Evolutionary conservation across 92 coral and sea anemone species (phyloP), one percentile per base, ranked within the genome.

Genomic region (Hydrozoanthus gracilis): DNA sequence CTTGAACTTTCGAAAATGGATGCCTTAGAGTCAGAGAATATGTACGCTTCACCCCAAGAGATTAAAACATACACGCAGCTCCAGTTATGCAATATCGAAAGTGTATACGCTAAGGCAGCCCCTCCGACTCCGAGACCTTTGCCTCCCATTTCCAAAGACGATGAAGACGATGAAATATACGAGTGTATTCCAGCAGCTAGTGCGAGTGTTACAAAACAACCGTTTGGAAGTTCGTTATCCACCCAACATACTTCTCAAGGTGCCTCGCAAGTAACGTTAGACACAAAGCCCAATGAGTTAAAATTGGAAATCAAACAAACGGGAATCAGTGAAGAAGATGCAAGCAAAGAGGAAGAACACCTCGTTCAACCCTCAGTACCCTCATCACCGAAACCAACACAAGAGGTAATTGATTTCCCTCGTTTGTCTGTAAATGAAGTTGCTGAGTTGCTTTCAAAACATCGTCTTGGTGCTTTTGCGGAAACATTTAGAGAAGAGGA

Each of bases 351-450:
- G 49, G 49, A 73, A 8, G 56, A 4, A 4, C 58, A 58, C 15
- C n/a, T 9, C 12, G 46, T 47, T 73, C 78, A 47, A 3, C 78
- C 78, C 7, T 56, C 78, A 14, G 18, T 73, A 35, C 78, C 54
- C 14, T 47, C 39, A 73, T 73, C 78, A 49, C 78, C 78, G 46
- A 73, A 73, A 73, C 78, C 78, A 73, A 73, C 78, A n/a, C 78
- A 73, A 73, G 78, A 73, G n/a, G 46, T 7, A 6, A 16, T 73
- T 13, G 55, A 73, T n/a, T 48, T 73, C 15, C 46, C 78, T 15
- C 46, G 78, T 73, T 49, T 73, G 78, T 12, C 78, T 48, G 78
- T 73, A 8, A 39, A 73, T 73, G 56, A 44, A 15, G 78, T 73
- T 48, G 78, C 78, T 48, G 58, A 73, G 5, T 73, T 73, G 35